Evolutionary conservation across 2,113 vertebrate species (phyloP), one percentile per base, ranked within the genome.

Genomic region (Perca flavescens): DNA sequence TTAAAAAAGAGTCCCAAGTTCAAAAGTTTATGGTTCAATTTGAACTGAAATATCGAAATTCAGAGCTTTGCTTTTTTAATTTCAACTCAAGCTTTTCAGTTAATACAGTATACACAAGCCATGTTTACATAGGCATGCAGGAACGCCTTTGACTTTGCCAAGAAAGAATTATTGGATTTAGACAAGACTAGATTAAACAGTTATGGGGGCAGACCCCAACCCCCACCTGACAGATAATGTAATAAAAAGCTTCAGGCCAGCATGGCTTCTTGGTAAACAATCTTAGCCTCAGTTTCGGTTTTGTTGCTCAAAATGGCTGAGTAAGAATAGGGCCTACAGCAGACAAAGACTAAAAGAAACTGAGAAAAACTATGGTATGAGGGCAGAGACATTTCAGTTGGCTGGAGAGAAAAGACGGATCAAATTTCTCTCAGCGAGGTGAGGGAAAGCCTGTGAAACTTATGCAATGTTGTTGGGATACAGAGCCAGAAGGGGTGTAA

Each of bases 401-500:
- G 91, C 82, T 66, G 69, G 43, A 72, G 22, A 43, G 25, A 76
- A 65, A 70, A 54, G 60, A 13, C 16, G 1, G 88, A 86, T 92
- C 90, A 74, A 65, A 89, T 94, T 90, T 91, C 91, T 87, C 54
- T 85, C 63, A 5, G 84, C 49, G 79, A 84, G 80, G 82, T 79
- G 89, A 89, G 86, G 88, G n/a, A 93, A 82, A 91, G 84, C 86
- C 90, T 84, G 86, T 58, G 71, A 88, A 64, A 88, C 77, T 95
- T 95, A 90, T 91, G 92, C 69, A 95, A 95, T 87, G 80, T 84
- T 88, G 90, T 92, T 86, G 78, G 90, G 86, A 89, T 77, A 56
- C 58, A 58, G 64, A 84, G 93, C 92, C 94, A 94, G 89, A 88
- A 92, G 80, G 91, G 89, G 93, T 93, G 94, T 96, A 89, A 93